Percentiles rank a stretch among this genome's conserved stretches.
phyloP scores from a whole-genome alignment of 2,888 invertebrate species.

The Cylindroiulus punctatus region DNA sequence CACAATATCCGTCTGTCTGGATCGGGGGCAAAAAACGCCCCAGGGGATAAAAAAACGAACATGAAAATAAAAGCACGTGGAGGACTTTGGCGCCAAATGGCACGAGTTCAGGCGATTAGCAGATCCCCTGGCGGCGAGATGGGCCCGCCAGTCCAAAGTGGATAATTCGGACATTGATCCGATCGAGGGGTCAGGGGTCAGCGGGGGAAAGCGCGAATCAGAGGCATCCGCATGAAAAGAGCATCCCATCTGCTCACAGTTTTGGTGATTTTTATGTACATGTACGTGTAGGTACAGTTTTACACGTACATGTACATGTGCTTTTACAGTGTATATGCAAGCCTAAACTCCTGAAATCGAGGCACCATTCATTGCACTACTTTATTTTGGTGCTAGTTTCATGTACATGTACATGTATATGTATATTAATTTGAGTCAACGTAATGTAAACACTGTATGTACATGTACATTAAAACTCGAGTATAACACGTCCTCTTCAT shows the following conservation, averaged over 20 bases:
- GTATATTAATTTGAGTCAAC: too few relatives aligned
- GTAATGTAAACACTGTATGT: too few relatives aligned
- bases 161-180: not conserved
- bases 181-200: not conserved
- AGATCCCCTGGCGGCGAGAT: not conserved
- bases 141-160: not conserved
- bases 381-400: too few relatives aligned
- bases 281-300: too few relatives aligned
- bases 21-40: not conserved
- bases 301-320: too few relatives aligned
- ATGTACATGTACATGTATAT: too few relatives aligned
- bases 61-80: not conserved
- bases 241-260: not conserved
- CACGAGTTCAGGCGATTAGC: not conserved
- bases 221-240: not conserved
- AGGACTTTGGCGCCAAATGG: not conserved
- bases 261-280: not conserved
- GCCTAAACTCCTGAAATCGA: too few relatives aligned
- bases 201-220: not conserved
- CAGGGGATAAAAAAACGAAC: not conserved
- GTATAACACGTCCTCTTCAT: too few relatives aligned
- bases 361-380: too few relatives aligned
- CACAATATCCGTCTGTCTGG: constrained; percentile 1
- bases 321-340: too few relatives aligned
- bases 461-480: too few relatives aligned